phyloP scores from a whole-genome alignment of 2,113 vertebrate species.

The Pedionomus torquatus region DNA sequence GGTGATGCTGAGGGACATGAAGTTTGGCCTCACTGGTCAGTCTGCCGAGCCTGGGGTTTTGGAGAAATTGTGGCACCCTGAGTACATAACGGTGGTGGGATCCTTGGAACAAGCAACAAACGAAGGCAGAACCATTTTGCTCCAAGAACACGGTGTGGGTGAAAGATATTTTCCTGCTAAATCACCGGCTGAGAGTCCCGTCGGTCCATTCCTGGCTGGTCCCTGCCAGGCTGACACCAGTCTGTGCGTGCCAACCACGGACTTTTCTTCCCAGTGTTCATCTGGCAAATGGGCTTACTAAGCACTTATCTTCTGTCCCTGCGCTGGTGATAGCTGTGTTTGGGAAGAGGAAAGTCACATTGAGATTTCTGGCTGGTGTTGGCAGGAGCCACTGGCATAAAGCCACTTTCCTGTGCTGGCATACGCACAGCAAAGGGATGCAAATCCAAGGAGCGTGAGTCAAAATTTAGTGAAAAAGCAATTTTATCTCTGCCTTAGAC shows the following conservation, averaged over 20 bases:
- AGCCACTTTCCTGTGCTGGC: neutral
- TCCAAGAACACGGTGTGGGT: neutral
- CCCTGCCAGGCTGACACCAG: neutral
- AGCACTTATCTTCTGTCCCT: constrained; percentile 52
- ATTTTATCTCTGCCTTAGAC: fast-evolving
- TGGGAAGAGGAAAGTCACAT: constrained; percentile 72
- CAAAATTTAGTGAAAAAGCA: neutral
- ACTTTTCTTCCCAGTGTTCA: neutral
- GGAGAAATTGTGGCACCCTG: neutral
- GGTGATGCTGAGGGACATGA: neutral
- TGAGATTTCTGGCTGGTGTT: constrained; percentile 45
- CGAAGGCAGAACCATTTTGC: neutral
- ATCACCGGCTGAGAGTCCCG: neutral
- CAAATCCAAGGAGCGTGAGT: neutral
- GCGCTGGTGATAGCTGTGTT: constrained; percentile 1
- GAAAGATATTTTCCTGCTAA: neutral
- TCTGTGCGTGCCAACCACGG: neutral
- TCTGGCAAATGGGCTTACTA: neutral
- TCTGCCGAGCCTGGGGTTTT: neutral
- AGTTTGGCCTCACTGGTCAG: neutral
- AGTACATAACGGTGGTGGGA: neutral
- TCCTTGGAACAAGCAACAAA: neutral
- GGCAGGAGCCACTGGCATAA: neutral
- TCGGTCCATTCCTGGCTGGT: neutral
- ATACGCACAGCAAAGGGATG: neutral